Evolutionary conservation across 2,113 vertebrate species (phyloP), one percentile per base, ranked within the genome.

Genomic region (Gallinago paraguaiae): DNA sequence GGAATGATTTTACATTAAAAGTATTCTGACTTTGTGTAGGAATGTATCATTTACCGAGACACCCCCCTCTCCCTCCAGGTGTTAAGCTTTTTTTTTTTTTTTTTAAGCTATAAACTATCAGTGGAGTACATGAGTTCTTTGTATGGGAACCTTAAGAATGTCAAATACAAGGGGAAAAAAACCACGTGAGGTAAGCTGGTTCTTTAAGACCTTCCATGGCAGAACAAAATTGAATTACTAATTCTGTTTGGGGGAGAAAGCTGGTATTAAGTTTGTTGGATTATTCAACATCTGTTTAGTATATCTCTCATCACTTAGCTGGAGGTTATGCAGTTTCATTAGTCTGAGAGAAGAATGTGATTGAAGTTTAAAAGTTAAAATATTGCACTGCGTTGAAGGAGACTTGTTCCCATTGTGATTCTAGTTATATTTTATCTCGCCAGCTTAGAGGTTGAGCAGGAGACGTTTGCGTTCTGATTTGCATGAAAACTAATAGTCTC

Each of bases 251-350:
- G 39, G 63, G 27, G 88, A 91, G 51, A 90, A 96, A 90, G 61
- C 81, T 69, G 41, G 33, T 63, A 76, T 92, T 91, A 81, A 63
- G 31, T 84, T 90, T 81, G 19, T 41, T 75, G 78, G 81, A 93
- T 96, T 96, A 84, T 83, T 78, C 57, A 78, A 63, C 81, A 90
- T 92, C 94, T 93, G 78, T 88, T 81, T 60, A 25, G 60, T 84
- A 10, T 53, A 11, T 33, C 31, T 92, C 25, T 86, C 53, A 78
- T 77, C 45, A 53, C 45, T 91, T 95, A 68, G 17, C 31, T 88
- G 48, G 18, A 68, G 77, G 27, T 60, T 92, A 35, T 10, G 20
- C 19, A 28, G 57, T n/a, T 79, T 85, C 25, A 41, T 57, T 76
- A 54, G 30, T 76, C 41, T 88, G 30, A n/a, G 27, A 76, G 33